Conservation (phyloP, 2,888 invertebrate species). For the Lymantria monacha region DNA sequence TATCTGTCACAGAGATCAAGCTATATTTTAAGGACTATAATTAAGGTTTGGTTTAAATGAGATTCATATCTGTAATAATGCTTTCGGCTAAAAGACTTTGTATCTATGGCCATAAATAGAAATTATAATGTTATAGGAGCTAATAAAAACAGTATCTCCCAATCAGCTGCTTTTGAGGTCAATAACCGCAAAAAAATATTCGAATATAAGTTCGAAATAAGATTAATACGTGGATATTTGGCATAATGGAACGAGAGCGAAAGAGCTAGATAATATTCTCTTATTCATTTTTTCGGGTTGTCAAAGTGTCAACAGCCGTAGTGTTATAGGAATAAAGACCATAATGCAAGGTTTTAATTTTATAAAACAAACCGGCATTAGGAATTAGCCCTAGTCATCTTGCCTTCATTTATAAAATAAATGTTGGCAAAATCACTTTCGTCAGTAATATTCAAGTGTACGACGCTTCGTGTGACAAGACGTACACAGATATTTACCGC, state of each 20-base stretch:
- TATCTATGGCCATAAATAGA: too few relatives aligned
- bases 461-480: constrained; percentile 34
- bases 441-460: constrained; percentile 37
- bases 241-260: constrained; percentile 15
- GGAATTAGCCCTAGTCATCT: constrained; percentile 20
- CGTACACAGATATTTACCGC: constrained; percentile 36
- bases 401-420: constrained; percentile 34
- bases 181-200: constrained; percentile 37
- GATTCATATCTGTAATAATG: too few relatives aligned
- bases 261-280: constrained; percentile 26
- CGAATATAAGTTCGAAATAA: constrained; percentile 12
- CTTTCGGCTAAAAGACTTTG: too few relatives aligned
- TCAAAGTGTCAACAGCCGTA: constrained; percentile 7
- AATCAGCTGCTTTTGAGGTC: constrained; percentile 44
- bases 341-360: constrained; percentile 4
- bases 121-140: too few relatives aligned
- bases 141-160: too few relatives aligned
- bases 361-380: constrained; percentile 10
- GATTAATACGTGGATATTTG: too few relatives aligned
- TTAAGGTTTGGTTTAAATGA: too few relatives aligned
- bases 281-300: neutral
- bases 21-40: too few relatives aligned
- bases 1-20: too few relatives aligned
- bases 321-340: constrained; percentile 9
- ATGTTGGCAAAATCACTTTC: constrained; percentile 51